phyloP scores from a whole-genome alignment of 2,888 invertebrate species.

The Unio pictorum region DNA sequence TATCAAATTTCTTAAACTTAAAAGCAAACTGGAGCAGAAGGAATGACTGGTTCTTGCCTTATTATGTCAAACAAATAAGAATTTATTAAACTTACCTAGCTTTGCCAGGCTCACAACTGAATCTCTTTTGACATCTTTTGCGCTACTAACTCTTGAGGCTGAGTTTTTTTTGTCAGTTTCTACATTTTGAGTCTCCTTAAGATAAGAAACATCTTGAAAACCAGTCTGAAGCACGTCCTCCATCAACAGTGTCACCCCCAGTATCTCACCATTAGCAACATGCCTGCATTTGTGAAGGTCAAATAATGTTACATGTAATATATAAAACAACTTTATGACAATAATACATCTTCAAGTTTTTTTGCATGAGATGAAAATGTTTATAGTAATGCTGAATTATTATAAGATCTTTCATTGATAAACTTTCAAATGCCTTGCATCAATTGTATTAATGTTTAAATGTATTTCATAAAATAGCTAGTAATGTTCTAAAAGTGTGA shows the following conservation, averaged over 20 bases:
- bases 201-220: slow-evolving; percentile 48
- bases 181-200: slow-evolving; percentile 37
- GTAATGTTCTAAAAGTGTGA: too few relatives aligned
- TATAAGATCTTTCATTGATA: too few relatives aligned
- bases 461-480: too few relatives aligned
- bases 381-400: too few relatives aligned
- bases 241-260: slow-evolving; percentile 69
- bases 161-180: slow-evolving; percentile 26
- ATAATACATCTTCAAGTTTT: not conserved
- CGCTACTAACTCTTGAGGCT: slow-evolving; percentile 20
- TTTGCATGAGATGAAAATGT: not conserved
- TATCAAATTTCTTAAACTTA: too few relatives aligned
- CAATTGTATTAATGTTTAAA: too few relatives aligned
- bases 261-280: slow-evolving; percentile 70
- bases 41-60: too few relatives aligned
- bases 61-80: not conserved
- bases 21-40: too few relatives aligned
- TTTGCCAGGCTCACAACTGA: not conserved
- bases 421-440: too few relatives aligned
- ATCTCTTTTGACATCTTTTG: slow-evolving; percentile 23
- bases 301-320: not conserved
- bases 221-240: slow-evolving; percentile 69
- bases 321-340: not conserved
- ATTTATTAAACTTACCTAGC: slow-evolving; percentile 2
- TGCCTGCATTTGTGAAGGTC: slow-evolving; percentile 48